Evolutionary conservation across 2,113 vertebrate genomes (phyloP).

Genomic region (Prionailurus viverrinus): DNA sequence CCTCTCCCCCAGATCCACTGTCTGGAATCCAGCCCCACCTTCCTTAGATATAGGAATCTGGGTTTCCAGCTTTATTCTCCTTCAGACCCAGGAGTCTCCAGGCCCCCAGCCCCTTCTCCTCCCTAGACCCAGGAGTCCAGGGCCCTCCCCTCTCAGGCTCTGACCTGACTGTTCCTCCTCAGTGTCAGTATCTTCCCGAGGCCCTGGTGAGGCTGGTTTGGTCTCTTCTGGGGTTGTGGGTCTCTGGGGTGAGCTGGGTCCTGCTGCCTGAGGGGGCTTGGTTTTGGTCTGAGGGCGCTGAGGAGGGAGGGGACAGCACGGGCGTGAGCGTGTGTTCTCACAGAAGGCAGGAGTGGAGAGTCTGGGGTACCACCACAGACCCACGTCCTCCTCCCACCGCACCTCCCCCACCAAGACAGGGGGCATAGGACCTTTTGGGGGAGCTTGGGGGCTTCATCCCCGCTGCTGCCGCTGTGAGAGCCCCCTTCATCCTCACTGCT

Average conservation of each 20-base stretch:
- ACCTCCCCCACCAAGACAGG: not conserved
- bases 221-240: slow-evolving; percentile 45
- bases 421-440: slow-evolving; percentile 66
- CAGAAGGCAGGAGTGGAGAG: not conserved
- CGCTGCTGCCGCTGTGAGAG: not conserved
- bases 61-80: not conserved
- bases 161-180: slow-evolving; percentile 81
- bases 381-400: not conserved
- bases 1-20: not conserved
- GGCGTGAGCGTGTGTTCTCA: not conserved
- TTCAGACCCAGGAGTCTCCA: too few relatives aligned
- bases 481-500: slow-evolving; percentile 87
- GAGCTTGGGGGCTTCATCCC: slow-evolving; percentile 58
- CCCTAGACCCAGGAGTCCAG: not conserved
- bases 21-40: not conserved
- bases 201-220: slow-evolving; percentile 19
- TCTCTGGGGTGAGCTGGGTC: slow-evolving; percentile 59
- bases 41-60: not conserved
- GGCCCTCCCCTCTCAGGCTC: not conserved
- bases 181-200: slow-evolving; percentile 38
- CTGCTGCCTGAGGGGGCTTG: slow-evolving; percentile 61
- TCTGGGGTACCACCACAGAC: not conserved
- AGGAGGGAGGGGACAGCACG: not conserved
- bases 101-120: not conserved
- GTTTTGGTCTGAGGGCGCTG: slow-evolving; percentile 56